phyloP scores from a whole-genome alignment of 2,113 vertebrate genomes.

The Lathamus discolor region DNA sequence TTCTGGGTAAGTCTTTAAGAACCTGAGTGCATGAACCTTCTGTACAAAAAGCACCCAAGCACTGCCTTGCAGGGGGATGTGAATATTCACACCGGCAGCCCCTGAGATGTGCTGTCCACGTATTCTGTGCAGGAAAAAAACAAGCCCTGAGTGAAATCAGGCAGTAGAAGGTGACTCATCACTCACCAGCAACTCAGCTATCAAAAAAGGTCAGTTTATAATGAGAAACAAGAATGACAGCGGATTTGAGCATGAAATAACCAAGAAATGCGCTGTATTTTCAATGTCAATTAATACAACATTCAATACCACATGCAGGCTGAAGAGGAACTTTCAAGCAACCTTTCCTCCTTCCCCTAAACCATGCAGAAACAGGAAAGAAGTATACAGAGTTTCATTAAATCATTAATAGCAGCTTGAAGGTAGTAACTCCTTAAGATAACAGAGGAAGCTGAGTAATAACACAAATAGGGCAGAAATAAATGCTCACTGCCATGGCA shows the following conservation, averaged over 20 bases:
- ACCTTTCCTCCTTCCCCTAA: neutral
- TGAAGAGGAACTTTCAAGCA: neutral
- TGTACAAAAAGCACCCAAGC: neutral
- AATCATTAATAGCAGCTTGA: neutral
- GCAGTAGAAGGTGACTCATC: neutral
- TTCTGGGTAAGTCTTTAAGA: neutral
- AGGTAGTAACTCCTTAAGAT: neutral
- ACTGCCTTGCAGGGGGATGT: neutral
- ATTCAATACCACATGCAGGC: accelerated
- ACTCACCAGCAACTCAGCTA: neutral
- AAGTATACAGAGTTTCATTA: accelerated
- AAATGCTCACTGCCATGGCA: neutral
- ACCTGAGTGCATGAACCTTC: accelerated
- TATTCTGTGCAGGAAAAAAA: neutral
- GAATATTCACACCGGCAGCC: neutral
- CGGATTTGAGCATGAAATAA: neutral
- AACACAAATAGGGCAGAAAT: neutral
- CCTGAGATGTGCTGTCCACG: accelerated
- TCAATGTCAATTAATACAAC: neutral
- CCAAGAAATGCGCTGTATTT: neutral
- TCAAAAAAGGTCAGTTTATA: neutral
- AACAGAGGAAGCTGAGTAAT: neutral
- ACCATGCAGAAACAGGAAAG: neutral
- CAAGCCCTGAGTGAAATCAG: neutral
- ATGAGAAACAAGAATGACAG: neutral